Percentiles rank a stretch among this genome's conserved stretches.
Evolutionary conservation across 1,140 invertebrate species (phyloP).

Genomic region (Lutraria rhynchaena): DNA sequence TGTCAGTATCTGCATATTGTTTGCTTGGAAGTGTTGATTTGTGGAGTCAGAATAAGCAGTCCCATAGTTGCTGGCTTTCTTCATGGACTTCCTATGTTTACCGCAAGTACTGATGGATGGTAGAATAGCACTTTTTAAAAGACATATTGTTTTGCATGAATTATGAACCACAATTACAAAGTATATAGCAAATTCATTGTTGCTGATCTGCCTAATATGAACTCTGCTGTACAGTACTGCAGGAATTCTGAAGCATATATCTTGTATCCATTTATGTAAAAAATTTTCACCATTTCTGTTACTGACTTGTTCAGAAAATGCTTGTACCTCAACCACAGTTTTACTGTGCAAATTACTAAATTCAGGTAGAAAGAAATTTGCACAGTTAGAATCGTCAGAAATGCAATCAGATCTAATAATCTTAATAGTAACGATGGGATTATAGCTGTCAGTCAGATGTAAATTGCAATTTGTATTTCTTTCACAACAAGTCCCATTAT

Average conservation of each 20-base stretch:
- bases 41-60: not conserved
- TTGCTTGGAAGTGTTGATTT: not conserved
- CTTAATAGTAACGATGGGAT: not conserved
- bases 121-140: not conserved
- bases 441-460: not conserved
- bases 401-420: not conserved
- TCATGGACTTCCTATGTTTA: conserved; percentile 32
- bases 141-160: not conserved
- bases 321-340: not conserved
- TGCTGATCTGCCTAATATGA: not conserved
- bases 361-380: not conserved
- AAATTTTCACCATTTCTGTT: not conserved
- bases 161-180: not conserved
- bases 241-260: not conserved
- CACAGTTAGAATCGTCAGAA: not conserved
- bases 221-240: not conserved
- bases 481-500: too few relatives aligned
- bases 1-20: not conserved
- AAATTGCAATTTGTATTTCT: not conserved
- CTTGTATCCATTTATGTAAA: not conserved
- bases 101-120: conserved; percentile 5
- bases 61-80: conserved; percentile 6
- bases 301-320: not conserved
- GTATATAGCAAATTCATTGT: not conserved
- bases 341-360: conserved; percentile 26